Evolutionary conservation across 2,113 vertebrate species (phyloP).

Genomic region (Psittacula cyanocephala): DNA sequence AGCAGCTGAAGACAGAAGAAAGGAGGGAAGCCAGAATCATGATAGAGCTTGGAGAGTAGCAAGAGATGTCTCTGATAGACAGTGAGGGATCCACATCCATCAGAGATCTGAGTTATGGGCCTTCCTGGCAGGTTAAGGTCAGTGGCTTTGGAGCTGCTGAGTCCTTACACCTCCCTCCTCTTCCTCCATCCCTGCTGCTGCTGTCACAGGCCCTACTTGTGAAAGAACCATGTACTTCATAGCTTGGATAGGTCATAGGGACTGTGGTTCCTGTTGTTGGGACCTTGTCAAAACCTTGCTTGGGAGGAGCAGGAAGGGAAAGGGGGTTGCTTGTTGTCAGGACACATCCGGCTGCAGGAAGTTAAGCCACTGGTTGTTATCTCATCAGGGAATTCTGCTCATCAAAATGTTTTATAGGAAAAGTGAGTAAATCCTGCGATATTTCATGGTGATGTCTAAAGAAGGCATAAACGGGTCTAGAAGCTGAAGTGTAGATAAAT

Average conservation of each 20-base stretch:
- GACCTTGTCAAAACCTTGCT: background rate
- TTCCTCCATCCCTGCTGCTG: background rate
- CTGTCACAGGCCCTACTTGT: background rate
- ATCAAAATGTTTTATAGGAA: background rate
- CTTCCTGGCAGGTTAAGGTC: background rate
- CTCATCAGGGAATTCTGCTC: background rate
- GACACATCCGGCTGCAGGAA: background rate
- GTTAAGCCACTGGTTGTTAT: background rate
- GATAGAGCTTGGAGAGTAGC: background rate
- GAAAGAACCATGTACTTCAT: background rate
- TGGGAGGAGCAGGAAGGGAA: background rate
- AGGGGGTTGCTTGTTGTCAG: fast-evolving
- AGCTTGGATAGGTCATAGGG: background rate
- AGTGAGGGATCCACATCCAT: background rate
- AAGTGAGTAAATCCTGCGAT: background rate
- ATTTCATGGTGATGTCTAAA: background rate
- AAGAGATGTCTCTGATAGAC: fast-evolving
- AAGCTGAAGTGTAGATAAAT: background rate
- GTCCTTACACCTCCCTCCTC: background rate
- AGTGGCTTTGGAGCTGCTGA: background rate
- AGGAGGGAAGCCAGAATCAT: background rate
- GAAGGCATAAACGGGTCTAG: background rate
- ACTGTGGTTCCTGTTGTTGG: background rate
- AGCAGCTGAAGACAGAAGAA: background rate
- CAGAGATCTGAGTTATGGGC: background rate